Evolutionary conservation across 2,888 invertebrate species (phyloP), one percentile per base, ranked within the genome.

Genomic region (Neocrepidodera transversa): DNA sequence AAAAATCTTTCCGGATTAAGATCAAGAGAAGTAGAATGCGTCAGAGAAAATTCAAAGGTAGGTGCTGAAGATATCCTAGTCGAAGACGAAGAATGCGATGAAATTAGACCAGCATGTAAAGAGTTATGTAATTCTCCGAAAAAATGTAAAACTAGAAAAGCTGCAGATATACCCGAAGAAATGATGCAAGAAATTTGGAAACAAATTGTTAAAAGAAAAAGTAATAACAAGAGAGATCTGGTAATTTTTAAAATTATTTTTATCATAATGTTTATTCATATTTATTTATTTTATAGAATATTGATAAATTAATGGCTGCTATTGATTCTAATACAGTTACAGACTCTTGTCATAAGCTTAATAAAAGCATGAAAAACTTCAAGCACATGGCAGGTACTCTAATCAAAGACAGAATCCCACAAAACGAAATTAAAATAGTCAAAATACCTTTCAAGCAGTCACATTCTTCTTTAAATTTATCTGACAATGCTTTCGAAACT

Each of bases 11-110:
- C 80, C 6, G 84, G 84, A 1, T 69, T 78, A 2, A 74, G 77
- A 49, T 74, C 71, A 20, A 75, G 84, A 3, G 79, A 80, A 60
- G 82, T 84, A 8, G 81, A 82, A 54, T 85, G 84, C 64, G 78
- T 83, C 0, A 73, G 75, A 43, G 80, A 82, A 60, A 76, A 80
- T 1, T 77, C 80, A 0, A 77, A 71, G 45, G 47, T 74, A 1
- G 82, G 81, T 0, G 79, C 78, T 7, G 82, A 83, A 40, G 83
- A 82, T 62, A 76, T 80, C 5, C 67, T 81, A n/a, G 74, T 78
- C 2, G 78, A 79, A 16, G 79, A 80, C 45, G 50, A 64, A 1
- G 68, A 74, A 18, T 81, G 81, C 62, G 69, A 58, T 70, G 77
- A 64, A 68, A 74, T 48, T 51, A 74, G 61, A 68, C 75, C 67